Percentiles rank a stretch among this genome's conserved stretches.
Evolutionary conservation across 2,113 vertebrate genomes (phyloP).

Genomic region (Ginglymostoma cirratum): DNA sequence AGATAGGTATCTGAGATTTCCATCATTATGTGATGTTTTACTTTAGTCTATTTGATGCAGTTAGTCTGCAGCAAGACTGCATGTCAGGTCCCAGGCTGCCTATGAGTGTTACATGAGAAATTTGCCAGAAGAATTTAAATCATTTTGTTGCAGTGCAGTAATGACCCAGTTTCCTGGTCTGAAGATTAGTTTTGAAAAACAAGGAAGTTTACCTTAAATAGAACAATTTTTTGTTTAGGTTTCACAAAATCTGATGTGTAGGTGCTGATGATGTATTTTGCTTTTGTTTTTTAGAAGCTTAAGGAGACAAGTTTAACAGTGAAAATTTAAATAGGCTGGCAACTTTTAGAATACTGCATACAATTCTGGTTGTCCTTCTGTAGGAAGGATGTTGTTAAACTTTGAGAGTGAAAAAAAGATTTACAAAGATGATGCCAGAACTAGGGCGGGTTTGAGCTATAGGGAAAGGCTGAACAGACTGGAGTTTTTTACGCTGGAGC

Average conservation of each 20-base stretch:
- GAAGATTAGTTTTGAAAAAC: background rate
- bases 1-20: background rate
- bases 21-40: background rate
- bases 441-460: no score
- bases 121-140: constrained; percentile 13
- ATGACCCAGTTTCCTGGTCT: background rate
- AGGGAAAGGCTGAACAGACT: no score
- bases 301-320: background rate
- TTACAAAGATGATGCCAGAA: no score
- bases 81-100: background rate
- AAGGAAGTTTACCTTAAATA: background rate
- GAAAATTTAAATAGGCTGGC: background rate
- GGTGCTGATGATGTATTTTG: background rate
- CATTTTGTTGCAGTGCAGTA: background rate
- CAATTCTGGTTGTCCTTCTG: no score
- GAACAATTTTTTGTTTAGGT: background rate
- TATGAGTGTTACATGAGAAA: background rate
- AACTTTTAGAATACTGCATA: no score
- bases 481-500: no score
- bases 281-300: background rate
- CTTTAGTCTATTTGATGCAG: background rate
- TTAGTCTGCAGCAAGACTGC: constrained; percentile 2
- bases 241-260: background rate
- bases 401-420: no score
- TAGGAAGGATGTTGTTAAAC: no score